Evolutionary conservation across 2,888 invertebrate species (phyloP).

Genomic region (Polia nebulosa): DNA sequence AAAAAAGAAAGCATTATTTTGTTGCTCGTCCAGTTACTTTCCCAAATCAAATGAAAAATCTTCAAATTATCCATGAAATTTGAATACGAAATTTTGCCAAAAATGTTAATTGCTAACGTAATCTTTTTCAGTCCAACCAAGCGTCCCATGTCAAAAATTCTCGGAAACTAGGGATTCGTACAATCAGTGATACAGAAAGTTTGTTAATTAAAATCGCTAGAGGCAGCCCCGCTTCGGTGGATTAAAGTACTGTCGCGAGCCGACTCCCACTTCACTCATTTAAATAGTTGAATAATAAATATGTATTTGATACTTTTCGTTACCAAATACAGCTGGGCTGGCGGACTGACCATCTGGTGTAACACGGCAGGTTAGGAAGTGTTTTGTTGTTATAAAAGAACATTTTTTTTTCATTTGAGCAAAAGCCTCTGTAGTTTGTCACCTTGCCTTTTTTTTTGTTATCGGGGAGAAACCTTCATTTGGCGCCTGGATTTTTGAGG

Average conservation of each 20-base stretch:
- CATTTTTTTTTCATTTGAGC: slow-evolving; percentile 10
- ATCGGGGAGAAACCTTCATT: too few species aligned
- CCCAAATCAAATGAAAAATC: too few species aligned
- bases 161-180: slow-evolving; percentile 14
- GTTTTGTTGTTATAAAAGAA: neutral
- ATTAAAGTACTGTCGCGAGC: slow-evolving; percentile 44
- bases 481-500: too few species aligned
- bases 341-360: slow-evolving; percentile 60
- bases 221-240: slow-evolving; percentile 21
- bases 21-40: too few species aligned
- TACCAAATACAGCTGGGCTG: slow-evolving; percentile 59
- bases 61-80: too few species aligned
- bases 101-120: neutral
- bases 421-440: too few species aligned
- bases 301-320: slow-evolving; percentile 49
- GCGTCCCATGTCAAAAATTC: slow-evolving; percentile 4
- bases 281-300: slow-evolving; percentile 65
- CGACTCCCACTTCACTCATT: slow-evolving; percentile 62
- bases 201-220: slow-evolving; percentile 48
- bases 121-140: slow-evolving; percentile 16
- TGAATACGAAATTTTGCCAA: neutral
- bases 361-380: slow-evolving; percentile 13
- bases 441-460: too few species aligned
- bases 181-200: slow-evolving; percentile 41
- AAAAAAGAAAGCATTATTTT: too few species aligned